Evolutionary conservation across 2,797 vertebrate species (phyloP), one percentile per base, ranked within the genome.

Genomic region (Enteromius afrohamiltoni): DNA sequence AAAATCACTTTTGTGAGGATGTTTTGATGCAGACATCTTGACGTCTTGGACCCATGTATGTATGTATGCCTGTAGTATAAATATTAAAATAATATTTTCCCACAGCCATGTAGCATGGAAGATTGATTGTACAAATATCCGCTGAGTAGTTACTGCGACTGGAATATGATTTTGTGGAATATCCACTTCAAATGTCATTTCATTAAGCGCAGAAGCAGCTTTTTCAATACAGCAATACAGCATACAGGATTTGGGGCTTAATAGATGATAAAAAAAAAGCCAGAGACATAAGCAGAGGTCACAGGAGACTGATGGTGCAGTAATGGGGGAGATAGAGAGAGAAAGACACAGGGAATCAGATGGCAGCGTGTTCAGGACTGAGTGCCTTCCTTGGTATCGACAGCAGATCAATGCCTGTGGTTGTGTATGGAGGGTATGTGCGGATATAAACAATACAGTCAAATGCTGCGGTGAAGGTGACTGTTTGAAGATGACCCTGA

Each of bases 161-260:
- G n/a, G 17, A 45, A 84, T 51, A 84, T 75, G 34, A 65, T 67
- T 67, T 79, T 82, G 68, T 47, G 6, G 40, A 68, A 68, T 79
- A 71, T 55, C 80, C 77, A 83, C 83, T 85, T 87, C 76, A 87
- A 71, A 85, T 76, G 67, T 85, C 29, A 82, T 86, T 84, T 71
- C 82, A 82, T 74, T 80, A 83, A 77, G 42, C 31, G 67, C 47
- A 70, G 40, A n/a, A n/a, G n/a, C n/a, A n/a, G n/a, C n/a, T n/a
- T n/a, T n/a, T n/a, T n/a, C n/a, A n/a, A n/a, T n/a, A n/a, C n/a
- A n/a, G n/a, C n/a, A n/a, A 80, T 80, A 85, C 75, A 80, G 40
- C 49, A 75, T 69, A 51, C 34, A 60, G 77, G 85, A 86, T 85
- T 86, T 85, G 60, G 68, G 69, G 77, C 81, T 86, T 83, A 86